Evolutionary conservation across 2,888 invertebrate genomes (phyloP), one percentile per base, ranked within the genome.

Genomic region (Cerceris rybyensis): DNA sequence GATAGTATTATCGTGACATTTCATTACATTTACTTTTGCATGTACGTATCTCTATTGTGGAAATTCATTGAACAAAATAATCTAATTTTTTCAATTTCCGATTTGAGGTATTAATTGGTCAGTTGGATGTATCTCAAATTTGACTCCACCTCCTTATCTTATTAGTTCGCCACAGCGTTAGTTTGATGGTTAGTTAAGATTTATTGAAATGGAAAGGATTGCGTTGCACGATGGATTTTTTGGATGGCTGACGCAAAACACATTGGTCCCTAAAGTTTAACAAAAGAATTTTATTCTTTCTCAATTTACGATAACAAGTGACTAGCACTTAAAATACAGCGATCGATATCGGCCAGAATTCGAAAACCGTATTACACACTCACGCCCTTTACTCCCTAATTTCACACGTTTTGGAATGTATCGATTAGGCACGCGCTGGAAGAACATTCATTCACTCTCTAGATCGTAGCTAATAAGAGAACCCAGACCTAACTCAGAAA

Each of bases 251-350:
- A 60, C 14, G 5, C 13, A 39, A 13, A 17, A 7, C 11, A 63
- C 57, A 46, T 58, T 16, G 46, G 61, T 42, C 41, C 11, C 28
- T 8, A 8, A 39, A 70, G 70, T 86, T 88, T 89, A 91, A 90
- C 89, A 88, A 90, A 89, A 88, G 87, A 88, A 89, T 85, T 90
- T 90, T 91, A 90, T 91, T 91, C 86, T 89, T 90, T 88, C 84
- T 90, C 85, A 88, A 88, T 89, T 89, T 86, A 88, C 86, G 87
- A 88, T 90, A 91, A 91, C 91, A 91, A 91, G 91, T 91, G 91
- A 91, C 91, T 91, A 91, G 91, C 91, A 91, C 91, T 91, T 88
- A 89, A 86, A 91, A 86, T 84, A 80, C 78, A 82, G 81, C 85
- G 85, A 87, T 81, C 80, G 77, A 81, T 84, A 82, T 81, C 84